Evolutionary conservation across 2,888 invertebrate genomes (phyloP).

Genomic region (Agonopterix arenella): DNA sequence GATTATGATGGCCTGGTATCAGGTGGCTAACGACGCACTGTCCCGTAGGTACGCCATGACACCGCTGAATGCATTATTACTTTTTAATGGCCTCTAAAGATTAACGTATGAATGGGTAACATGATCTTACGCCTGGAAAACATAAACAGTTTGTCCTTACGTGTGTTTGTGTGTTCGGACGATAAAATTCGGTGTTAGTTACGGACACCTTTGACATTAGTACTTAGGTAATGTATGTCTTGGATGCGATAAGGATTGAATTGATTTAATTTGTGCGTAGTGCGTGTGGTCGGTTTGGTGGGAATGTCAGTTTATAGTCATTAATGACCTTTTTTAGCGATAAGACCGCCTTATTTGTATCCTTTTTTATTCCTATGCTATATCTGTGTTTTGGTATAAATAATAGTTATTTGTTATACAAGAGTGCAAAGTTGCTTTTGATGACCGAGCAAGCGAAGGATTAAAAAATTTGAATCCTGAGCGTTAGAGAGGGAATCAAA

Average conservation of each 20-base stretch:
- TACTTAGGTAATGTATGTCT: background rate
- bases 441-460: no score
- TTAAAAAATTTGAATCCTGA: no score
- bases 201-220: constrained; percentile 18
- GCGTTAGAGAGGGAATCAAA: no score
- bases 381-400: no score
- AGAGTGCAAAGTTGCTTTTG: no score
- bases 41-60: constrained; percentile 61
- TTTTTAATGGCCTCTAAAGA: constrained; percentile 68
- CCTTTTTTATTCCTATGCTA: no score
- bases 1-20: constrained; percentile 66
- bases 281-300: background rate
- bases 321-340: no score
- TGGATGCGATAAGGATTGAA: background rate
- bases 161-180: constrained; percentile 42
- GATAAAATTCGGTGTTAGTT: constrained; percentile 62
- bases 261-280: background rate
- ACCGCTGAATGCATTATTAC: constrained; percentile 56
- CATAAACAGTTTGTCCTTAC: constrained; percentile 58
- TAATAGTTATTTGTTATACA: no score
- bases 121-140: constrained; percentile 53
- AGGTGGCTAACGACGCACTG: constrained; percentile 70
- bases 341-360: no score
- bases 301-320: no score
- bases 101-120: constrained; percentile 72